Percentiles rank a stretch among this genome's conserved stretches.
phyloP scores from a whole-genome alignment of 1,140 invertebrate genomes.

The Camponotus floridanus region DNA sequence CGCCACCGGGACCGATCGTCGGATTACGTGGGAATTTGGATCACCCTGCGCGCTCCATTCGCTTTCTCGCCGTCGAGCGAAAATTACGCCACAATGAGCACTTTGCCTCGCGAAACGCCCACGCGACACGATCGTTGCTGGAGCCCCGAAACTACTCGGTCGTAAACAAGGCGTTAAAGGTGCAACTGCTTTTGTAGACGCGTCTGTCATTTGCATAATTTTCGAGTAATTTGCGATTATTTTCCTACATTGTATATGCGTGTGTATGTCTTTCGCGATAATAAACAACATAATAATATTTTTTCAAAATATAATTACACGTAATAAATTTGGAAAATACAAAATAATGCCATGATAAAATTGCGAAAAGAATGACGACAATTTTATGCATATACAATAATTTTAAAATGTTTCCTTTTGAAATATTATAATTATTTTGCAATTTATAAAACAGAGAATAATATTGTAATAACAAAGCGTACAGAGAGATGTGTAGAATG shows the following conservation, averaged over 20 bases:
- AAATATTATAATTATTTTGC: not conserved
- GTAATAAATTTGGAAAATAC: no score
- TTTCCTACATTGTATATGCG: no score
- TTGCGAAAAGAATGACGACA: not conserved
- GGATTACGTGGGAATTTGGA: conserved; percentile 67
- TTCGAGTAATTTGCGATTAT: conserved; percentile 1
- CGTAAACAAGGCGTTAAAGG: conserved; percentile 30
- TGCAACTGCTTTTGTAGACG: conserved; percentile 24
- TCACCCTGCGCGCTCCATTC: conserved; percentile 1
- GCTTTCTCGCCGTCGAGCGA: not conserved
- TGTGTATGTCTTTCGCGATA: no score
- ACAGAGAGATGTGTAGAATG: not conserved
- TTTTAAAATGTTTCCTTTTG: no score
- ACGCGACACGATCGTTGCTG: not conserved
- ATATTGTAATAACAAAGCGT: not conserved
- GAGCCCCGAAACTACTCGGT: not conserved
- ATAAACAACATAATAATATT: not conserved
- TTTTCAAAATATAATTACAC: not conserved
- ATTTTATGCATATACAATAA: no score
- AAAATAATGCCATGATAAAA: not conserved
- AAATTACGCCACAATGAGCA: conserved; percentile 56
- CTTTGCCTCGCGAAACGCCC: not conserved
- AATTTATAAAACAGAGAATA: conserved; percentile 13
- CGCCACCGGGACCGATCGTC: conserved; percentile 59
- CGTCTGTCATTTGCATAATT: conserved; percentile 29